These are phyloP conservation scores for Stegastes partitus DNA, from an alignment of 2,113 vertebrate species.

Conservation along the genomic window DNA sequence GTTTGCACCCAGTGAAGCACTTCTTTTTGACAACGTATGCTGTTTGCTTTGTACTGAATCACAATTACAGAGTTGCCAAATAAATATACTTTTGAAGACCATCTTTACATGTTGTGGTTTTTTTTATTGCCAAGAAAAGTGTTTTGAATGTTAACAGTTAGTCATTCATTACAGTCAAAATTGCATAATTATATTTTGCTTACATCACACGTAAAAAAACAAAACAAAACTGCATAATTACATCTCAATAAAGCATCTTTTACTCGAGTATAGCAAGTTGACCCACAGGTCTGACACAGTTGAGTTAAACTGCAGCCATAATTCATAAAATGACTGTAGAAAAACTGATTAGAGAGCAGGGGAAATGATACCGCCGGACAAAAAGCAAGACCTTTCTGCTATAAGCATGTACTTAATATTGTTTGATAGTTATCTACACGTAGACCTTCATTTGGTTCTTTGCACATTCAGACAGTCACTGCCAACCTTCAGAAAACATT, in stretches of 20 bases:
- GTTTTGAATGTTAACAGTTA: conserved; percentile 32
- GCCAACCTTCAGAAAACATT: conserved; percentile 31
- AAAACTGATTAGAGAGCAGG: conserved; percentile 7
- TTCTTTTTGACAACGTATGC: conserved; percentile 15
- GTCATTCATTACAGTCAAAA: conserved; percentile 28
- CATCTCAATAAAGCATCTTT: conserved; percentile 29
- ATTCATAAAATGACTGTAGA: conserved; percentile 5
- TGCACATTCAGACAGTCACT: conserved; percentile 26
- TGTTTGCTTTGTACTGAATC: conserved; percentile 6
- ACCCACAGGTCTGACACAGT: background rate
- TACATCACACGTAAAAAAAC: conserved; percentile 41
- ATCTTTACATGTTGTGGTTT: conserved; percentile 34
- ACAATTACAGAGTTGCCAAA: conserved; percentile 58
- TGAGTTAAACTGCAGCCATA: conserved; percentile 14
- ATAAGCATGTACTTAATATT: conserved; percentile 36
- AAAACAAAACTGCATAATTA: background rate
- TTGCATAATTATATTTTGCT: conserved; percentile 6
- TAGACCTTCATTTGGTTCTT: conserved; percentile 63
- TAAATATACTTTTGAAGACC: conserved; percentile 58
- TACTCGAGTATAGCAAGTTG: conserved; percentile 21
- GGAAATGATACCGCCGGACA: too few relatives aligned
- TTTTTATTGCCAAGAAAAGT: conserved; percentile 54
- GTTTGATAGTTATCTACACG: conserved; percentile 48
- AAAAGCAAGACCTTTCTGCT: conserved; percentile 23
- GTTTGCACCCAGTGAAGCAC: conserved; percentile 5